Evolutionary conservation across 2,797 vertebrate genomes (phyloP), one percentile per base, ranked within the genome.

Genomic region (Oreortyx pictus): DNA sequence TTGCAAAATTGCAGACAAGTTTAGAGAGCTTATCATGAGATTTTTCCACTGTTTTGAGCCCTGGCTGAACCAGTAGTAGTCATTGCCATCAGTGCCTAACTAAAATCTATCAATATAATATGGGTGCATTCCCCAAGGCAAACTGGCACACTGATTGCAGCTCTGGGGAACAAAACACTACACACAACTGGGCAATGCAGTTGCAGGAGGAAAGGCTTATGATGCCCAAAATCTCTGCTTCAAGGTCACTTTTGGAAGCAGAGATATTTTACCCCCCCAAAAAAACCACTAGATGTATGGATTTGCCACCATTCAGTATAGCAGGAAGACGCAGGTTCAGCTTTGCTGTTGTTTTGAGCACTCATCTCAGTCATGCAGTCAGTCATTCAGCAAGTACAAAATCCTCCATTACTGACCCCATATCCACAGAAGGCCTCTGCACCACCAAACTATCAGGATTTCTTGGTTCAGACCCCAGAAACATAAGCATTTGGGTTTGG

Each of bases 1-100:
- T 87, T 89, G 92, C 73, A 92, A 83, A 94, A 91, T 49, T 71
- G 52, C 47, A 33, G 67, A 44, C 90, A 88, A 84, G 29, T 46
- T 93, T 79, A 54, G 4, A 35, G 52, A 89, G 60, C 57, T 82
- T 92, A 81, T 86, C 29, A 16, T 82, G 43, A 86, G 19, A 17
- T 52, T 76, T 91, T 46, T 7, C 65, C 62, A 37, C 65, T 88
- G 56, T 74, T 96, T 79, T 66, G 57, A 86, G 60, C 37, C 31
- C 70, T 83, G n/a, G 27, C 56, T 93, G 64, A 75, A 66, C 24
- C 47, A 79, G 50, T 11, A 82, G n/a, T 6, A 66, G 41, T 44
- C n/a, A 18, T 20, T 90, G 50, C 39, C 86, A 59, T 33, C 50
- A 80, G 17, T 75, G 54, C 59, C 59, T 79, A 78, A 35, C n/a